These are phyloP conservation scores for Coreoperca whiteheadi DNA, from an alignment of 2,113 vertebrate genomes.

Conservation along the genomic window DNA sequence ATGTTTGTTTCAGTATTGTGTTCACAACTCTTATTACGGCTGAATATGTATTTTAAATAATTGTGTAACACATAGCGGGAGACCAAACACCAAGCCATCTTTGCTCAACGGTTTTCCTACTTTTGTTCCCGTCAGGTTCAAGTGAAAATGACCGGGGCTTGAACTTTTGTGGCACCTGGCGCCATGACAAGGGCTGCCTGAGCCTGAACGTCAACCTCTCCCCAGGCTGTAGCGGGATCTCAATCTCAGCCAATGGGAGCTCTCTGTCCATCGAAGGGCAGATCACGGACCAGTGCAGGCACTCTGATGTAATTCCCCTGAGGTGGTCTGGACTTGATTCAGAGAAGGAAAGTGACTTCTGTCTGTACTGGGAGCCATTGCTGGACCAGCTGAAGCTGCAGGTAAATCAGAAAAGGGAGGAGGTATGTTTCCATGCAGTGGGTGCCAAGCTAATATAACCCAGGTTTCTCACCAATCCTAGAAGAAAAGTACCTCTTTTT, in stretches of 20 bases:
- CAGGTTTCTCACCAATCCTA: neutral
- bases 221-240: conserved; percentile 63
- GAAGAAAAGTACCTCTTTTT: neutral
- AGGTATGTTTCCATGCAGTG: neutral
- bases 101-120: neutral
- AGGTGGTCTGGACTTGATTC: accelerated
- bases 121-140: conserved; percentile 48
- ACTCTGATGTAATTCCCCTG: neutral
- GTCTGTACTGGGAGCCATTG: conserved; percentile 82
- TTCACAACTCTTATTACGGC: neutral
- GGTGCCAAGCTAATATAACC: neutral
- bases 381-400: conserved; percentile 75
- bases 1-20: neutral
- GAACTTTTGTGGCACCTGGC: conserved; percentile 80
- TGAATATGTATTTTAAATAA: neutral
- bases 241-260: conserved; percentile 70
- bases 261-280: conserved; percentile 70
- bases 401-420: conserved; percentile 28
- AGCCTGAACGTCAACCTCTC: conserved; percentile 63
- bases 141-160: conserved; percentile 60
- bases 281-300: conserved; percentile 61
- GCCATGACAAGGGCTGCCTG: neutral
- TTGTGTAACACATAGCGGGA: neutral
- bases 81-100: neutral
- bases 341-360: conserved; percentile 34